These are phyloP conservation scores for human (Homo sapiens) DNA, from an alignment of 2,113 vertebrate genomes.

Conservation along the genomic window DNA sequence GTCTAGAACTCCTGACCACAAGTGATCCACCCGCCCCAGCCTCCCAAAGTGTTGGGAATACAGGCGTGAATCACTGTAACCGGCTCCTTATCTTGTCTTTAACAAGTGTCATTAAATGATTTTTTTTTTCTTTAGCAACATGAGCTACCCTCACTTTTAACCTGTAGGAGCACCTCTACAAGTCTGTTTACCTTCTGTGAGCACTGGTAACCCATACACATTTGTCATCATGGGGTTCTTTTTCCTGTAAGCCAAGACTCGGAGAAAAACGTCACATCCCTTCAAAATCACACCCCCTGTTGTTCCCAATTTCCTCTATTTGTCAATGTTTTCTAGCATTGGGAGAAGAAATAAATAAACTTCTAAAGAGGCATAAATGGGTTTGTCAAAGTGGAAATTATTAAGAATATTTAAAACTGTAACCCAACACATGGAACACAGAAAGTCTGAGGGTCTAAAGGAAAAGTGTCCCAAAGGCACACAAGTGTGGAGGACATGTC, in stretches of 20 bases:
- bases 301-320: not conserved
- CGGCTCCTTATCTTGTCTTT: not conserved
- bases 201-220: not conserved
- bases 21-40: too few species aligned
- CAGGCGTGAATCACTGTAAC: too few species aligned
- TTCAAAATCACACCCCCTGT: not conserved
- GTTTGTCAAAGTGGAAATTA: not conserved
- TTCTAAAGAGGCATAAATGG: not conserved
- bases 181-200: not conserved
- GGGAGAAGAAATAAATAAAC: not conserved
- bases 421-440: not conserved
- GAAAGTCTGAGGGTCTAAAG: not conserved
- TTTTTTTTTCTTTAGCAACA: not conserved
- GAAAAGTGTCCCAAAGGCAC: not conserved
- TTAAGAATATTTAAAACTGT: not conserved
- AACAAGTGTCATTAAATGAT: not conserved
- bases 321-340: not conserved
- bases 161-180: fast-evolving
- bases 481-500: not conserved
- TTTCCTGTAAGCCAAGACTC: not conserved
- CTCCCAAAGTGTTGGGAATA: too few species aligned
- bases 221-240: not conserved
- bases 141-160: not conserved
- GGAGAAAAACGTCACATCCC: not conserved
- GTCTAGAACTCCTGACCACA: too few species aligned